Conservation (phyloP, 2,113 vertebrate genomes). For the Anoura caudifer region DNA sequence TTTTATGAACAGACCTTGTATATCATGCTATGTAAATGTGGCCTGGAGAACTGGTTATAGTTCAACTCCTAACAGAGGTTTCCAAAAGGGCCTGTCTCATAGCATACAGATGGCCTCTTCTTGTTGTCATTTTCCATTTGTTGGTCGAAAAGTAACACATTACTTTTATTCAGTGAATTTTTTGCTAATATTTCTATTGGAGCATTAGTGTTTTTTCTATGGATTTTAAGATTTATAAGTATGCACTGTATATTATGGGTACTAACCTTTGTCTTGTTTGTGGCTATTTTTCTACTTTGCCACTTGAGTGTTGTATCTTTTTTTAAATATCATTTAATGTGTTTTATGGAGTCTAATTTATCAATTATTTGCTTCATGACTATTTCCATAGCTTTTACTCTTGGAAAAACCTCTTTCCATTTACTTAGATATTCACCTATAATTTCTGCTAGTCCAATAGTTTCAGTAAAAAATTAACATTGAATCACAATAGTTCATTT, state of each 20-base stretch:
- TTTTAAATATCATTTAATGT: neutral
- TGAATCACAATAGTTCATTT: neutral
- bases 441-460: neutral
- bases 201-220: neutral
- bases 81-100: neutral
- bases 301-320: neutral
- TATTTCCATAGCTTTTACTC: neutral
- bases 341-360: slow-evolving; percentile 11
- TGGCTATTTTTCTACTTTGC: neutral
- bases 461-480: neutral
- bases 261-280: neutral
- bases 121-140: neutral
- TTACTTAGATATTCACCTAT: neutral
- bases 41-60: neutral
- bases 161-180: neutral
- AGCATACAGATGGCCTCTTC: neutral
- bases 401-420: neutral
- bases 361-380: neutral
- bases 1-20: too few relatives aligned
- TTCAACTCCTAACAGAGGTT: neutral
- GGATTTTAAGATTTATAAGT: neutral
- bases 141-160: neutral
- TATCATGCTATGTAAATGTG: neutral
- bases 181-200: slow-evolving; percentile 6
- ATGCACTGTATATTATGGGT: neutral